phyloP scores from a whole-genome alignment of 2,888 invertebrate species.

The Phyllotreta cruciferae region DNA sequence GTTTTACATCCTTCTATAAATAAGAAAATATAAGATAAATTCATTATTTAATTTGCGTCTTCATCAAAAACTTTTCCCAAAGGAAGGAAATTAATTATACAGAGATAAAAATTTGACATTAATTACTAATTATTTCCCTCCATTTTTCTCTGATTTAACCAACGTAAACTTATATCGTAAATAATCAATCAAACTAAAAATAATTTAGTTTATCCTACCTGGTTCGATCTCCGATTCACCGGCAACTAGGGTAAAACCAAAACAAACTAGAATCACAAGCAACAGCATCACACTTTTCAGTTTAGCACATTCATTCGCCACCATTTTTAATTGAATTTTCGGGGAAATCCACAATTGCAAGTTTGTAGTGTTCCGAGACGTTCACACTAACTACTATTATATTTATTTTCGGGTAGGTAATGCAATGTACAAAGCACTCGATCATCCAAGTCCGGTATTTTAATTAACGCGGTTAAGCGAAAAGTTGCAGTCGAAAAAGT shows the following conservation, averaged over 20 bases:
- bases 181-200: not conserved
- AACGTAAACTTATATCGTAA: too few relatives aligned
- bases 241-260: conserved; percentile 34
- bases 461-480: too few relatives aligned
- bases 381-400: conserved; percentile 12
- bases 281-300: conserved; percentile 42
- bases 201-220: conserved; percentile 36
- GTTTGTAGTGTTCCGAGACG: not conserved
- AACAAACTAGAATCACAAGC: conserved; percentile 44
- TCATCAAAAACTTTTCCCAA: too few relatives aligned
- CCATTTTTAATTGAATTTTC: conserved; percentile 10
- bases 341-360: conserved; percentile 8
- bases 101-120: too few relatives aligned
- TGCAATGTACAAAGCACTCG: conserved; percentile 20
- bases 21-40: too few relatives aligned
- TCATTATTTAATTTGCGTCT: too few relatives aligned
- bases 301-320: conserved; percentile 20
- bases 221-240: conserved; percentile 44
- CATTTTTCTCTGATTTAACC: too few relatives aligned
- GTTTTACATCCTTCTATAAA: too few relatives aligned
- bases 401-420: not conserved
- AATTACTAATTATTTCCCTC: too few relatives aligned
- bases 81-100: too few relatives aligned
- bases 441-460: not conserved
- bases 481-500: not conserved